Conservation (phyloP, 1,140 invertebrate species). For the Oryctes rhinoceros region DNA sequence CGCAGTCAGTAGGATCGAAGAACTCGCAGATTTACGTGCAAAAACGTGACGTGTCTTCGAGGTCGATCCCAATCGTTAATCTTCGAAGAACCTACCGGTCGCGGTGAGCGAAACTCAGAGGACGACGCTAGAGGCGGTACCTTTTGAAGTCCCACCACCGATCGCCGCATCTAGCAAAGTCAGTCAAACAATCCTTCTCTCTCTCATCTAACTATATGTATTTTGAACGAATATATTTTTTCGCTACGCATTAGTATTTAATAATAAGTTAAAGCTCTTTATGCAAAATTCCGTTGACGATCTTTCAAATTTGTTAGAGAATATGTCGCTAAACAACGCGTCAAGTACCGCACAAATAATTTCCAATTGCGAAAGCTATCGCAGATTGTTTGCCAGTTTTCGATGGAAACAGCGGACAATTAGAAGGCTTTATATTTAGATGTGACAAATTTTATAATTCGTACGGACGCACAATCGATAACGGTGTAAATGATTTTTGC, state of each 20-base stretch:
- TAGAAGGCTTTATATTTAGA: conserved; percentile 17
- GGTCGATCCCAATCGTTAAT: too few species aligned
- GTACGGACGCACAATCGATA: conserved; percentile 3
- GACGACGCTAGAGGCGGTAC: not conserved
- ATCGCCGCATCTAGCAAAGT: not conserved
- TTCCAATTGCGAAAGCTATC: conserved; percentile 23
- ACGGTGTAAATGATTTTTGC: too few species aligned
- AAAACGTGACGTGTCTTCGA: too few species aligned
- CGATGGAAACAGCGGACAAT: not conserved
- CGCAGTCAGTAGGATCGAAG: too few species aligned
- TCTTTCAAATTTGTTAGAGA: too few species aligned
- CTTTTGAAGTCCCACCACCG: conserved; percentile 20
- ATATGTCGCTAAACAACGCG: not conserved
- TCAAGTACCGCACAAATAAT: not conserved
- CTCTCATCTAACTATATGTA: not conserved
- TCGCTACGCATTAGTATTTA: not conserved
- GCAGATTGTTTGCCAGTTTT: conserved; percentile 26
- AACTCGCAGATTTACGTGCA: too few species aligned
- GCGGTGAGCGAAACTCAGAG: too few species aligned
- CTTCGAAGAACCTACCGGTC: too few species aligned
- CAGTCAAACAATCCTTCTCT: conserved; percentile 21
- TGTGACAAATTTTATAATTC: not conserved
- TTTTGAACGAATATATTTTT: conserved; percentile 29
- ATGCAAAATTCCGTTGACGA: conserved; percentile 6
- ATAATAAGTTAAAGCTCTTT: too few species aligned